These are phyloP conservation scores for Pogoniulus pusillus DNA, from an alignment of 2,797 vertebrate genomes.

Conservation along the genomic window DNA sequence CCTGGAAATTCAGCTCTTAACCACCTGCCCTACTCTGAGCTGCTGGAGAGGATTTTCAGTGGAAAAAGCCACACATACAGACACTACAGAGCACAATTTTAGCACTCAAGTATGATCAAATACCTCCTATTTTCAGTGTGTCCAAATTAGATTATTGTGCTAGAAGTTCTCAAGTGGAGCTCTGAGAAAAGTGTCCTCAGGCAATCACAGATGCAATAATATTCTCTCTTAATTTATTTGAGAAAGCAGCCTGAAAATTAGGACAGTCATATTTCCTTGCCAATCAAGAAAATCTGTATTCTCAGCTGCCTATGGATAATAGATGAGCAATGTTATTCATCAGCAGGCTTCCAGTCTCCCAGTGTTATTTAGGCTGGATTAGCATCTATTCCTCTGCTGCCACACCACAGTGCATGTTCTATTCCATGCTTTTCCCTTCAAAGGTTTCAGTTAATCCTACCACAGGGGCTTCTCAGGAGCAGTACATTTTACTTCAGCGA, in stretches of 20 bases:
- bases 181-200: neutral
- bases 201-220: conserved; percentile 9
- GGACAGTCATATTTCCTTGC: neutral
- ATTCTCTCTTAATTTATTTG: neutral
- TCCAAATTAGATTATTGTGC: neutral
- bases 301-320: neutral
- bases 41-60: neutral
- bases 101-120: neutral
- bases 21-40: neutral
- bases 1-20: neutral
- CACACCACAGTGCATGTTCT: neutral
- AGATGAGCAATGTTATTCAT: neutral
- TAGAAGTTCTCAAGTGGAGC: neutral
- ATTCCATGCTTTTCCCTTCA: neutral
- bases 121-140: neutral
- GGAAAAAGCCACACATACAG: neutral
- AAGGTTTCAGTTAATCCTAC: neutral
- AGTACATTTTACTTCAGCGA: neutral
- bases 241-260: neutral
- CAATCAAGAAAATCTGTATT: neutral
- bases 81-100: neutral
- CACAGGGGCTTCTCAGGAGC: neutral
- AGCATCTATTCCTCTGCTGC: neutral
- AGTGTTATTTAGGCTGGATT: neutral
- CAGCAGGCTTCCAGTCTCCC: neutral